Conservation (phyloP, 2,888 invertebrate species). For the Drosophila anomelani region DNA sequence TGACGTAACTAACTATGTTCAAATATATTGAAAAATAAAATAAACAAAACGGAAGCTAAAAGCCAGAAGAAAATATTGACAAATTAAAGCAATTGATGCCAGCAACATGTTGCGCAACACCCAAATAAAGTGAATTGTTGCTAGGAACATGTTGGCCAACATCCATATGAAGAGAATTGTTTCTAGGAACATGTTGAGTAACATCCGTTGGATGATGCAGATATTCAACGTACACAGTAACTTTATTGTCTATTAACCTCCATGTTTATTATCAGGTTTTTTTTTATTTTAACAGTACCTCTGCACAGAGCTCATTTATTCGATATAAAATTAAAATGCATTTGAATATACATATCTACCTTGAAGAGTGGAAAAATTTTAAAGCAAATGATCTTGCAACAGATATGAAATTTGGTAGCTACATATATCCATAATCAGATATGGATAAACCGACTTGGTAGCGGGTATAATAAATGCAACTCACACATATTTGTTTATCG, state of each 20-base stretch:
- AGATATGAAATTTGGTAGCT: too few relatives aligned
- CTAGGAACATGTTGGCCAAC: background rate
- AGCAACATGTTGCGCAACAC: background rate
- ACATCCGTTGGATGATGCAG: background rate
- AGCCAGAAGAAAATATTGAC: background rate
- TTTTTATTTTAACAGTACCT: too few relatives aligned
- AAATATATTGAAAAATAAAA: too few relatives aligned
- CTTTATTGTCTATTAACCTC: background rate
- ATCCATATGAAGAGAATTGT: background rate
- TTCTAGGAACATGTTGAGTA: background rate
- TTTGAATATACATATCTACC: too few relatives aligned
- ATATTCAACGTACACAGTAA: background rate
- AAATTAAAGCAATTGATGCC: background rate
- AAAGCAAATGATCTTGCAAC: background rate
- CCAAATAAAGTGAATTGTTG: background rate
- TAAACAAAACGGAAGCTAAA: background rate
- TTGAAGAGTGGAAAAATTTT: background rate
- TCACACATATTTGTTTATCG: too few relatives aligned
- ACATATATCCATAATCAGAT: too few relatives aligned
- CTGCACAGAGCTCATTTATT: too few relatives aligned
- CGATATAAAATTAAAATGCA: too few relatives aligned
- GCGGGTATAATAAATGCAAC: too few relatives aligned
- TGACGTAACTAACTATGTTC: too few relatives aligned
- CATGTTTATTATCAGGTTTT: background rate
- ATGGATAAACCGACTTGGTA: too few relatives aligned